These are phyloP conservation scores for Calephelis perditalis DNA, from an alignment of 2,888 invertebrate species.

Conservation along the genomic window DNA sequence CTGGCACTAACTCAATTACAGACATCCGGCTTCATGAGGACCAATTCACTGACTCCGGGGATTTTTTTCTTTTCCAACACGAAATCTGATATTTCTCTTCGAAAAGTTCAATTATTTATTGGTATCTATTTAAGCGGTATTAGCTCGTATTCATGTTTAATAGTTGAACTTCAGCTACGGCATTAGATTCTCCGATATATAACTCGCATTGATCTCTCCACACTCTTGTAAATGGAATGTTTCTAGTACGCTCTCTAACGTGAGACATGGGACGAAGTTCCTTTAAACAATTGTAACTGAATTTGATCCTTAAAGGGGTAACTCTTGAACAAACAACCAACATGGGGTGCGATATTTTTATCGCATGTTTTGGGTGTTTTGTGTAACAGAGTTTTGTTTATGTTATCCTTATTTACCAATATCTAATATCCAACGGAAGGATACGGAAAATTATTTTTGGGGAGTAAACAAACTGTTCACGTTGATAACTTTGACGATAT, in stretches of 20 bases:
- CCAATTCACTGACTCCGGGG: conserved; percentile 50
- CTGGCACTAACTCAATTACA: conserved; percentile 67
- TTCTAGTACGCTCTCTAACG: conserved; percentile 29
- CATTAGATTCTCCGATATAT: too few relatives aligned
- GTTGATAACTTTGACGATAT: conserved; percentile 9
- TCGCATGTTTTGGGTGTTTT: conserved; percentile 20
- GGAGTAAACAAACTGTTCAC: conserved; percentile 14
- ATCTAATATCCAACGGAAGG: conserved; percentile 13
- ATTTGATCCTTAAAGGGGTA: conserved; percentile 40
- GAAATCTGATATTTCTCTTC: conserved; percentile 37
- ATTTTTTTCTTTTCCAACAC: conserved; percentile 44
- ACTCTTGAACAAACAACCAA: conserved; percentile 37
- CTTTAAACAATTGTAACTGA: conserved; percentile 47
- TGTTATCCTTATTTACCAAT: conserved; percentile 15
- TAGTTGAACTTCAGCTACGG: neutral
- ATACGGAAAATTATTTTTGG: neutral
- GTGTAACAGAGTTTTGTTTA: conserved; percentile 23
- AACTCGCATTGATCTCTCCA: too few relatives aligned
- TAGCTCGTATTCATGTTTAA: conserved; percentile 16
- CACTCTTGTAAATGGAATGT: too few relatives aligned
- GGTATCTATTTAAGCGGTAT: conserved; percentile 13
- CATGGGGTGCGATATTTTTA: conserved; percentile 33
- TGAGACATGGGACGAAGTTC: conserved; percentile 37
- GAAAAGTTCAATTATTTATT: conserved; percentile 25
- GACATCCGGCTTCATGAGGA: conserved; percentile 57